Evolutionary conservation across 2,888 invertebrate genomes (phyloP).

Genomic region (Lepas anatifera): DNA sequence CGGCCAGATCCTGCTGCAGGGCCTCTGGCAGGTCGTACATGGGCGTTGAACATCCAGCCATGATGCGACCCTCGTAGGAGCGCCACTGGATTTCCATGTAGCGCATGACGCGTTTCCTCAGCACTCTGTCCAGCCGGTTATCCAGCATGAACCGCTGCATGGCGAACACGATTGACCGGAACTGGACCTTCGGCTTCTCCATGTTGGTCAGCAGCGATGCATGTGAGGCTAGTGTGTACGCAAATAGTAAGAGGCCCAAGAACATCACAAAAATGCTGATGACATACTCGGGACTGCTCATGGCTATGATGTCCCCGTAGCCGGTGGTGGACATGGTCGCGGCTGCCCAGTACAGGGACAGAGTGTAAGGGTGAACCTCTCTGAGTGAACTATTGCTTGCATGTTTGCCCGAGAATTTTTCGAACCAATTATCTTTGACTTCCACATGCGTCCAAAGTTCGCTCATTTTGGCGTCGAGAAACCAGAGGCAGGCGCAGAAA

Average conservation of each 20-base stretch:
- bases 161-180: not conserved
- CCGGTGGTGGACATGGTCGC: not conserved
- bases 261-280: not conserved
- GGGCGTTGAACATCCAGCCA: not conserved
- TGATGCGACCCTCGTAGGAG: not conserved
- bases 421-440: not conserved
- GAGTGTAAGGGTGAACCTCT: not conserved
- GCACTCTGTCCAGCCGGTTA: not conserved
- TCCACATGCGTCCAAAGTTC: not conserved
- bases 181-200: not conserved
- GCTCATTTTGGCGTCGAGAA: not conserved
- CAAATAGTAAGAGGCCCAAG: not conserved
- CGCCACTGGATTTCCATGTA: not conserved
- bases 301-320: not conserved
- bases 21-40: not conserved
- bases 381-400: not conserved
- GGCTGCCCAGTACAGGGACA: not conserved
- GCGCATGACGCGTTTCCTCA: not conserved
- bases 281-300: not conserved
- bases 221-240: not conserved
- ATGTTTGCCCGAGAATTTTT: not conserved
- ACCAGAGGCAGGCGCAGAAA: not conserved
- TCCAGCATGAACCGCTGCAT: not conserved
- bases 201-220: not conserved
- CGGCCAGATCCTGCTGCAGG: not conserved